These are phyloP conservation scores for Zosterops hypoxanthus DNA, from an alignment of 2,113 vertebrate genomes.

Conservation along the genomic window DNA sequence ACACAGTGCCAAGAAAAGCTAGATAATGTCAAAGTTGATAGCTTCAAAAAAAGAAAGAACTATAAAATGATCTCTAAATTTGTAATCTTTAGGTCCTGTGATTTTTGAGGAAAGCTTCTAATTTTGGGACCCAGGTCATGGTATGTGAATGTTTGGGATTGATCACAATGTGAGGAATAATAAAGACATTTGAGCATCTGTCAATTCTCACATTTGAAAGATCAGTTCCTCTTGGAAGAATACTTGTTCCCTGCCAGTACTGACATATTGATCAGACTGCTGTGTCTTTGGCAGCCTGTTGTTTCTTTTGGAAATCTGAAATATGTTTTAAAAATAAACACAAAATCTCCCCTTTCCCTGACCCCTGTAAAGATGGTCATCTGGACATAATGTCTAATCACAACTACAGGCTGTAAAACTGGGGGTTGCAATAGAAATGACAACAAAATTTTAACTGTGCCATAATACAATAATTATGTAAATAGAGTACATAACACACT, in stretches of 20 bases:
- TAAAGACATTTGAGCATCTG: background rate
- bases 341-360: background rate
- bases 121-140: background rate
- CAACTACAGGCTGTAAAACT: background rate
- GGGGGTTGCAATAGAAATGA: background rate
- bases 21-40: background rate
- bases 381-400: background rate
- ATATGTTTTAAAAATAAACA: conserved; percentile 2
- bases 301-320: conserved; percentile 32
- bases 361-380: background rate
- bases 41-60: background rate
- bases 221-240: background rate
- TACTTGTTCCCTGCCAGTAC: background rate
- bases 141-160: background rate
- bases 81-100: background rate
- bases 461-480: conserved; percentile 1
- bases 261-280: conserved; percentile 18
- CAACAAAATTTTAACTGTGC: conserved; percentile 1
- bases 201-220: background rate
- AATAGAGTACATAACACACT: background rate
- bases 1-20: background rate
- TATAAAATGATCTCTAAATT: background rate
- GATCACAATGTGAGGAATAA: background rate
- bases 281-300: background rate
- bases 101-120: background rate